Percentiles rank a stretch among this genome's conserved stretches.
Conservation (phyloP, 1,140 invertebrate species). For the Scaptomyza graminum region DNA sequence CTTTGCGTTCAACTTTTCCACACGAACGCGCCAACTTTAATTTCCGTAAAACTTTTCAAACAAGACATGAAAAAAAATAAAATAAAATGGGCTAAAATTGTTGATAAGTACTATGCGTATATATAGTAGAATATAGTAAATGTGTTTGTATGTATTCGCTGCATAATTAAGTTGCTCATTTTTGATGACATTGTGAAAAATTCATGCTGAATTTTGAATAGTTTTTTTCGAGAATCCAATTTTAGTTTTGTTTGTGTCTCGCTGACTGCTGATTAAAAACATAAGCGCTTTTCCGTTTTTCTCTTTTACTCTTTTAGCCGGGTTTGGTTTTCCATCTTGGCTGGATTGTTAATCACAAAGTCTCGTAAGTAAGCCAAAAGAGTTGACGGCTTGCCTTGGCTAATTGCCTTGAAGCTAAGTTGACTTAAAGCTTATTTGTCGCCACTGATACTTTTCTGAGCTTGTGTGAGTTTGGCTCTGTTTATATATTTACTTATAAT, state of each 20-base stretch:
- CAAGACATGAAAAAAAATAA: conserved; percentile 25
- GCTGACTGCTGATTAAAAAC: conserved; percentile 51
- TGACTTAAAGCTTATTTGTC: conserved; percentile 32
- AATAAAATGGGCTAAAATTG: conserved; percentile 5
- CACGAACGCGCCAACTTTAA: conserved; percentile 75
- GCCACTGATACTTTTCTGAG: conserved; percentile 24
- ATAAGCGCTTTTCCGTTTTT: conserved; percentile 41
- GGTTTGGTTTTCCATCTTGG: not conserved
- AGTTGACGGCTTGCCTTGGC: conserved; percentile 23
- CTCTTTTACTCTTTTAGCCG: not conserved
- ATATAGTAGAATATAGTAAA: not conserved
- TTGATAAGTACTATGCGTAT: conserved; percentile 18
- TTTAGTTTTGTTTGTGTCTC: conserved; percentile 70
- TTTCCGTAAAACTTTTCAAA: conserved; percentile 69
- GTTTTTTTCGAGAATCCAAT: conserved; percentile 21
- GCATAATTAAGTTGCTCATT: conserved; percentile 64
- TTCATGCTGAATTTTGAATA: conserved; percentile 50
- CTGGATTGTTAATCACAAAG: conserved; percentile 13
- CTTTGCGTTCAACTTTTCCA: conserved; percentile 58
- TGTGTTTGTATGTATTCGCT: conserved; percentile 40
- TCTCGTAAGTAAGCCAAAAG: conserved; percentile 14
- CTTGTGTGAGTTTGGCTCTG: conserved; percentile 19
- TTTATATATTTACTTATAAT: conserved; percentile 51
- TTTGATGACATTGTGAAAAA: conserved; percentile 72
- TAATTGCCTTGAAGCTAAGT: conserved; percentile 38